Percentiles rank a stretch among this genome's conserved stretches.
Conservation (phyloP, 2,113 vertebrate genomes). For the Amia ocellicauda region DNA sequence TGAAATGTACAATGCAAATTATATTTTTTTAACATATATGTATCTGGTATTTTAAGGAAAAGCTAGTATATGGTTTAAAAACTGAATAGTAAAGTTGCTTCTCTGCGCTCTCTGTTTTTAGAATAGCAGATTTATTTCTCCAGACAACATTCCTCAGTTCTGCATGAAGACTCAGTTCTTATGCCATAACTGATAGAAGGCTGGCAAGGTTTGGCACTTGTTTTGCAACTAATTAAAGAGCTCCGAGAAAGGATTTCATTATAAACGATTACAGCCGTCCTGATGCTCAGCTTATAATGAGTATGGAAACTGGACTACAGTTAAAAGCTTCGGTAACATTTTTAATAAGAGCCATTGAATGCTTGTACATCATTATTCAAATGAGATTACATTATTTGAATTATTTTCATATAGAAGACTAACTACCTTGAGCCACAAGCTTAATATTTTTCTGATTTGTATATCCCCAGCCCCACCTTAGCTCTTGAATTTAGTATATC, state of each 20-base stretch:
- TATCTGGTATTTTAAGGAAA: no score
- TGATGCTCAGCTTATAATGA: neutral
- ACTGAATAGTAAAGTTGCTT: no score
- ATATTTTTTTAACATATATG: no score
- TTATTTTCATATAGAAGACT: neutral
- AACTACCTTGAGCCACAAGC: neutral
- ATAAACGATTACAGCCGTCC: neutral
- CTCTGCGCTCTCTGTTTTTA: neutral
- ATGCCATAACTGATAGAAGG: neutral
- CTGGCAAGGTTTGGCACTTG: slow-evolving; percentile 1
- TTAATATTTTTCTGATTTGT: no score
- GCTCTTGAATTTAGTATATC: no score
- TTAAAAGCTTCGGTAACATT: neutral
- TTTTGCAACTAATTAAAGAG: slow-evolving; percentile 9
- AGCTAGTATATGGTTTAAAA: no score
- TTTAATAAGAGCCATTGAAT: neutral
- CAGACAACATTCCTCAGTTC: neutral
- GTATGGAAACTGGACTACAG: neutral
- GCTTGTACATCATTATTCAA: slow-evolving; percentile 10
- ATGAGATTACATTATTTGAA: slow-evolving; percentile 8
- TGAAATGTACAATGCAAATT: no score
- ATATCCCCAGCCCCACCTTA: no score
- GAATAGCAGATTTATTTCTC: slow-evolving; percentile 9
- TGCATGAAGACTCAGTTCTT: slow-evolving; percentile 6
- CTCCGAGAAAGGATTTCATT: neutral